A percentile compares a stretch with the other conserved stretches of the same genome.
Evolutionary conservation across 1,140 invertebrate genomes (phyloP).

Genomic region (Sycophaga agraensis): DNA sequence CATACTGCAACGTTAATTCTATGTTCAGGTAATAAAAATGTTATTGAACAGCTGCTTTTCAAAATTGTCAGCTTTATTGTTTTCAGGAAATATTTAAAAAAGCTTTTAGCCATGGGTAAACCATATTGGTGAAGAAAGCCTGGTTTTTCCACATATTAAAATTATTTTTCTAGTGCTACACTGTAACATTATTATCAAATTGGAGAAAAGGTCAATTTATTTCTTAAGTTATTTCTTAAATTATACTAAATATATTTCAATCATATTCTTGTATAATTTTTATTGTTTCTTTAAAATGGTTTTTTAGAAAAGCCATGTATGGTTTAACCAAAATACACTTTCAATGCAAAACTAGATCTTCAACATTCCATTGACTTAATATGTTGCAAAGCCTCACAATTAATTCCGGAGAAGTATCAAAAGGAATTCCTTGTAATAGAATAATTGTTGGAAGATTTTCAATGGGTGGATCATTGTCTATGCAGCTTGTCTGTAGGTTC

Average conservation of each 20-base stretch:
- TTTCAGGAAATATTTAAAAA: too few relatives aligned
- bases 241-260: too few relatives aligned
- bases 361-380: constrained; percentile 61
- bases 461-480: constrained; percentile 72
- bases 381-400: constrained; percentile 61
- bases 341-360: constrained; percentile 66
- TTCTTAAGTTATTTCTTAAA: constrained; percentile 18
- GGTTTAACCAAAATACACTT: constrained; percentile 69
- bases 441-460: constrained; percentile 77
- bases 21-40: too few relatives aligned
- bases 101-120: constrained; percentile 67
- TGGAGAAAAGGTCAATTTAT: constrained; percentile 57
- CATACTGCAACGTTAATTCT: too few relatives aligned
- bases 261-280: background rate
- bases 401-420: constrained; percentile 65
- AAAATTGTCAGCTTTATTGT: too few relatives aligned
- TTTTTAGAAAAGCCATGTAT: constrained; percentile 63
- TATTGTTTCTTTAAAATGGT: too few relatives aligned
- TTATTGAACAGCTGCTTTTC: too few relatives aligned
- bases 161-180: constrained; percentile 73
- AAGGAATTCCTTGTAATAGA: constrained; percentile 64
- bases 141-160: constrained; percentile 69
- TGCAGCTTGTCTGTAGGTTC: constrained; percentile 68
- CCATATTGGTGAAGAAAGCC: constrained; percentile 61
- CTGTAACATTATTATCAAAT: constrained; percentile 66